These are phyloP conservation scores for Neopipo cinnamomea DNA, from an alignment of 2,113 vertebrate species.

Conservation along the genomic window DNA sequence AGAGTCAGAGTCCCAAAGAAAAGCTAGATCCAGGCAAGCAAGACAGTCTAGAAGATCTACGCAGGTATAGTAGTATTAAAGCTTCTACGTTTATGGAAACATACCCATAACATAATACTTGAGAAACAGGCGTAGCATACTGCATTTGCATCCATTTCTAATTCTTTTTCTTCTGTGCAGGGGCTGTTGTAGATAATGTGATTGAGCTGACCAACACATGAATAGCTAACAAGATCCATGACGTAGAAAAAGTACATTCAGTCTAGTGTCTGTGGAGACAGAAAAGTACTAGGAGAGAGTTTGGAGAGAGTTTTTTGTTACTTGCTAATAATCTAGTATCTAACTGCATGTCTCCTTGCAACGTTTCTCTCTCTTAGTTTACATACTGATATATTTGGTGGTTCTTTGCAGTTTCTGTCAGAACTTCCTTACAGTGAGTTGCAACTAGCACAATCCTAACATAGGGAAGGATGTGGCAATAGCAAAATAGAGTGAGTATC, in stretches of 20 bases:
- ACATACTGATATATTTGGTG: not conserved
- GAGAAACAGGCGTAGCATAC: not conserved
- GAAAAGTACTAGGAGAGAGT: not conserved
- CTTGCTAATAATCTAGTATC: not conserved
- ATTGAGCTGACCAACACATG: not conserved
- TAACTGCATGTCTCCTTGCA: not conserved
- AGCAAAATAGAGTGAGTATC: not conserved
- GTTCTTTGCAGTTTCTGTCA: not conserved
- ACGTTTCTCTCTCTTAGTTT: not conserved
- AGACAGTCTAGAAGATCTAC: slow-evolving; percentile 97
- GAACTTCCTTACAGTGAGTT: not conserved
- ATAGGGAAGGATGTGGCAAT: not conserved
- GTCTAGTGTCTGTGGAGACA: not conserved
- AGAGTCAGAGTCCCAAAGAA: slow-evolving; percentile 98
- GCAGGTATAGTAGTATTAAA: slow-evolving; percentile 76
- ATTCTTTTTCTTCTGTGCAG: not conserved
- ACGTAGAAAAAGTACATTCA: not conserved
- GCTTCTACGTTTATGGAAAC: not conserved
- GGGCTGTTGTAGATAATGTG: not conserved
- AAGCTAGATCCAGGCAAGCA: slow-evolving; percentile 97
- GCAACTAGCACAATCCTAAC: not conserved
- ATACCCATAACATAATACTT: not conserved
- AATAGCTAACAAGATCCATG: not conserved
- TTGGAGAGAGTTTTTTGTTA: not conserved
- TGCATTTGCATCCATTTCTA: not conserved